Evolutionary conservation across 2,888 invertebrate genomes (phyloP).

Genomic region (Netelia melanura): DNA sequence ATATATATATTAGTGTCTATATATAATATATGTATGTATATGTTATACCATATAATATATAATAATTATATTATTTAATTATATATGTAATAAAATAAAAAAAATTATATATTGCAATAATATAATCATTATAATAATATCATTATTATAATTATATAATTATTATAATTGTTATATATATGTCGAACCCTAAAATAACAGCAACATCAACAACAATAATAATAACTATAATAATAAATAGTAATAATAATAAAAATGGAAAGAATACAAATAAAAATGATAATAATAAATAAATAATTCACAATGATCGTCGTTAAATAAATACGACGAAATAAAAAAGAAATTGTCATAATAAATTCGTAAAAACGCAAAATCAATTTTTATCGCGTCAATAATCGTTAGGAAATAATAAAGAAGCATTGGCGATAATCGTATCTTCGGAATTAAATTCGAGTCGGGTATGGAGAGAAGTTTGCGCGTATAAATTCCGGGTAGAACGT

Average conservation of each 20-base stretch:
- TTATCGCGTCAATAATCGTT: too few species aligned
- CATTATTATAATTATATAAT: too few species aligned
- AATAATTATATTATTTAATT: too few species aligned
- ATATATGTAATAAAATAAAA: too few species aligned
- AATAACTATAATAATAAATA: not conserved
- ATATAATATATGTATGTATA: too few species aligned
- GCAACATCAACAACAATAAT: not conserved
- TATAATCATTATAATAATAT: too few species aligned
- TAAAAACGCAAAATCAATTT: too few species aligned
- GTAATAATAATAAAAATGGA: not conserved
- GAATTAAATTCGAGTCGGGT: not conserved
- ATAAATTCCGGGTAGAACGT: slow-evolving; percentile 4
- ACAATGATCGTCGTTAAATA: not conserved
- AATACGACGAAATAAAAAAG: not conserved
- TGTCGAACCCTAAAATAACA: not conserved
- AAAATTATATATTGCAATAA: too few species aligned
- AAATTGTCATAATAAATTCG: too few species aligned
- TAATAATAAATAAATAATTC: not conserved
- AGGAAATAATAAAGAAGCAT: not conserved
- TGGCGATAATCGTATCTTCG: not conserved
- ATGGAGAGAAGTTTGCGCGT: not conserved
- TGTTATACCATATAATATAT: too few species aligned
- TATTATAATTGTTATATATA: not conserved
- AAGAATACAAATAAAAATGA: too few species aligned
- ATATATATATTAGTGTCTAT: too few species aligned